A percentile compares a stretch with the other conserved stretches of the same genome.
These are phyloP conservation scores for Stenchaetothrips biformis DNA, from an alignment of 2,888 invertebrate species.

Conservation along the genomic window DNA sequence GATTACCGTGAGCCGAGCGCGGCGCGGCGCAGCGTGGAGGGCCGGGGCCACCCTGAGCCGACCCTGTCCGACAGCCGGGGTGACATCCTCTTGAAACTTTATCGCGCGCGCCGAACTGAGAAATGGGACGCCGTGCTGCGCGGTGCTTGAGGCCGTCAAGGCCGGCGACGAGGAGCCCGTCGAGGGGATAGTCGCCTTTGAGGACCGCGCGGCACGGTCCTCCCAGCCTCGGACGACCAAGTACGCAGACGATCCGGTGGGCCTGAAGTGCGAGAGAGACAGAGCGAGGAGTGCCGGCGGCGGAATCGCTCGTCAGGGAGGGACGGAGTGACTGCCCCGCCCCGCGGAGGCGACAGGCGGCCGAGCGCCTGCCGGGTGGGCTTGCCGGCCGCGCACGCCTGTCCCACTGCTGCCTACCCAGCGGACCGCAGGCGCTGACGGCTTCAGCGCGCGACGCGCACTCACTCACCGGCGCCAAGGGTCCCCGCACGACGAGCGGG, in stretches of 20 bases:
- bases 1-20: neutral
- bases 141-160: neutral
- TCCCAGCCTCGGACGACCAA: neutral
- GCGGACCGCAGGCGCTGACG: neutral
- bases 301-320: too few relatives aligned
- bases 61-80: too few relatives aligned
- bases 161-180: too few relatives aligned
- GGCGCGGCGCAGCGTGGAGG: too few relatives aligned
- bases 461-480: neutral
- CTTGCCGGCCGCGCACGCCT: too few relatives aligned
- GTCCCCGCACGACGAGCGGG: too few relatives aligned
- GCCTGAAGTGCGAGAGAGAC: neutral
- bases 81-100: neutral
- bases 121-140: neutral
- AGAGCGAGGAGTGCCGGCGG: neutral
- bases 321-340: neutral
- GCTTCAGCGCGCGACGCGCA: neutral
- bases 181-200: neutral
- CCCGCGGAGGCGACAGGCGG: neutral
- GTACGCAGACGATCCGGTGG: neutral
- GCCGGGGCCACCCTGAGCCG: too few relatives aligned
- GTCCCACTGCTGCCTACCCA: neutral
- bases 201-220: neutral
- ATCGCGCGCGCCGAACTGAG: neutral
- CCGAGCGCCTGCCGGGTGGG: too few relatives aligned